Conservation (phyloP, 2,113 vertebrate genomes). For the Platycercus adscitus region DNA sequence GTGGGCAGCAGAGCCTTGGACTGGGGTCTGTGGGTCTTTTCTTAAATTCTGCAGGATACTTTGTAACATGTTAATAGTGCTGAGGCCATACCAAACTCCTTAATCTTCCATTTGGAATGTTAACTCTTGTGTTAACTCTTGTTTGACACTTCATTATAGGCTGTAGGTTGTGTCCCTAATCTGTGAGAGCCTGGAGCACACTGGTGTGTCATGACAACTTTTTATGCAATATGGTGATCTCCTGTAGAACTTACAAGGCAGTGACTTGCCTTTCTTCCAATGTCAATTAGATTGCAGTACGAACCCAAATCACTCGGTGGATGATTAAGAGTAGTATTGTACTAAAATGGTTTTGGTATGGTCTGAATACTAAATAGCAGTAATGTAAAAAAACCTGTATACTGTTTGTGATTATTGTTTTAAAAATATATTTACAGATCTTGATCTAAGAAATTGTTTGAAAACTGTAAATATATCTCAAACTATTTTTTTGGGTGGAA, state of each 20-base stretch:
- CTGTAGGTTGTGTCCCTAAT: slow-evolving; percentile 41
- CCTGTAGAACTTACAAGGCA: slow-evolving; percentile 64
- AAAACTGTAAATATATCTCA: slow-evolving; percentile 15
- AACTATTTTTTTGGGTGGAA: slow-evolving; percentile 47
- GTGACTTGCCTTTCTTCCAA: slow-evolving; percentile 56
- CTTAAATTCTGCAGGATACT: slow-evolving; percentile 82
- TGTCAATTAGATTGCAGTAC: slow-evolving; percentile 68
- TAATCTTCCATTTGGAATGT: slow-evolving; percentile 63
- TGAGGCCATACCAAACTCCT: slow-evolving; percentile 92
- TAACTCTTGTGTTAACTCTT: background rate
- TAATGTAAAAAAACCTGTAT: slow-evolving; percentile 65
- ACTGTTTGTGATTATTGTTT: slow-evolving; percentile 75
- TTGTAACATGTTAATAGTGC: slow-evolving; percentile 79
- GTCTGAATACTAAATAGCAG: slow-evolving; percentile 81
- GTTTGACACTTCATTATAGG: background rate
- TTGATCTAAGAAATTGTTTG: slow-evolving; percentile 21
- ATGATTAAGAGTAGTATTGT: slow-evolving; percentile 70
- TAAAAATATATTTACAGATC: slow-evolving; percentile 59
- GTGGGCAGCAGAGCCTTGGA: slow-evolving; percentile 99
- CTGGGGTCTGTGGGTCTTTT: slow-evolving; percentile 97
- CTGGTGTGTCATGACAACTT: background rate
- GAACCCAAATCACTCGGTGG: slow-evolving; percentile 38
- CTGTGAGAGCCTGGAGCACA: slow-evolving; percentile 64
- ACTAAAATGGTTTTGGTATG: slow-evolving; percentile 83
- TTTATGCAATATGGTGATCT: slow-evolving; percentile 36